phyloP scores from a whole-genome alignment of 2,797 vertebrate genomes.

The Gobio occitaniae region DNA sequence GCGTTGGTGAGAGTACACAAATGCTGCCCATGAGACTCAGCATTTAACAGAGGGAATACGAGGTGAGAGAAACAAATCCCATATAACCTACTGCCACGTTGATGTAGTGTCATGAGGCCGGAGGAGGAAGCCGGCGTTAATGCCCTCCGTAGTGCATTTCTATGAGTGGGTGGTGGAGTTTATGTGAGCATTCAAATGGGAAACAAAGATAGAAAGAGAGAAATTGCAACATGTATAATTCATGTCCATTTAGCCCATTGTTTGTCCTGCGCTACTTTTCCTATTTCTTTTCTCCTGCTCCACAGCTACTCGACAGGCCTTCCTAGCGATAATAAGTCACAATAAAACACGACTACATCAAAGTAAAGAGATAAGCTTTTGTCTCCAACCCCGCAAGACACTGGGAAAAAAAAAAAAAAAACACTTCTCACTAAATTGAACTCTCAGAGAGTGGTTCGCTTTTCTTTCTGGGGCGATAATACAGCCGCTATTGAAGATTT shows the following conservation, averaged over 20 bases:
- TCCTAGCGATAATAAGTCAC: conserved; percentile 52
- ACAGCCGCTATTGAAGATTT: conserved; percentile 76
- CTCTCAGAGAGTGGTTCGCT: conserved; percentile 55
- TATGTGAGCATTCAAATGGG: conserved; percentile 34
- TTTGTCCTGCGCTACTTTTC: conserved; percentile 25
- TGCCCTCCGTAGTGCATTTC: background rate
- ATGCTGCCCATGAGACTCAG: conserved; percentile 21
- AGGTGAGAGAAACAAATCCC: conserved; percentile 21
- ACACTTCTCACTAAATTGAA: conserved; percentile 34
- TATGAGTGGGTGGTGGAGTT: conserved; percentile 8
- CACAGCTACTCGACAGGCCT: conserved; percentile 52
- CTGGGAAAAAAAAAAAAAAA: conserved; percentile 24
- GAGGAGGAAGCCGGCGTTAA: conserved; percentile 23
- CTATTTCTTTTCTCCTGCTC: conserved; percentile 19
- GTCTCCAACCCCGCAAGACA: conserved; percentile 34
- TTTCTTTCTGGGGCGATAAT: conserved; percentile 72
- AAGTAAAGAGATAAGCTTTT: conserved; percentile 64
- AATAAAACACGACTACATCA: conserved; percentile 59
- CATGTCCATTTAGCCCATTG: conserved; percentile 28
- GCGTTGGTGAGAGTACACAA: conserved; percentile 13
- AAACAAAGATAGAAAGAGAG: background rate
- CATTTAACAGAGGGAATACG: conserved; percentile 35
- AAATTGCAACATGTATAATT: conserved; percentile 39
- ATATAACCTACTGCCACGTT: conserved; percentile 11
- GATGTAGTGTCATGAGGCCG: conserved; percentile 22